Base-by-base conservation (phyloP, 2,797 vertebrate genomes). In the Muscicapa striata region DNA sequence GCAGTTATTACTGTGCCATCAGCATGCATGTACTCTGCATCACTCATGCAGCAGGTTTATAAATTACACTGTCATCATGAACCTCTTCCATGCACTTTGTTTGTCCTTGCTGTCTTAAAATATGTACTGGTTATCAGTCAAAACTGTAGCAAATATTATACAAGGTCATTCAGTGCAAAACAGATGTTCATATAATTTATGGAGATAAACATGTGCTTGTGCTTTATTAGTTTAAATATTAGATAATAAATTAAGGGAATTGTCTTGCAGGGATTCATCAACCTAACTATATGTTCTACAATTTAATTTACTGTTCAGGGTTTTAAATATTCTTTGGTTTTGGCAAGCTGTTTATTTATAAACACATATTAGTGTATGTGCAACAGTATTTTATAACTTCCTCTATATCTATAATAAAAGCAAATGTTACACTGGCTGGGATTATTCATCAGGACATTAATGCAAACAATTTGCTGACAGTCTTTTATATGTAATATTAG, bases 141-240 rank as follows among this genome's bases (percentile, higher is more conserved):
- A 90, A 95, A 23, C 62, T 76, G 36, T 36, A 83, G 82, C 69
- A 97, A 95, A 76, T 73, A 32, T 57, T 20, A 59, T 87, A 40
- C 63, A 96, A 89, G 90, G 87, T 94, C 87, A 93, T 70, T 68
- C 69, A 70, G 75, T 66, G 66, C 51, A 94, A 93, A 95, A 46
- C 83, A 93, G 93, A 95, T 94, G 87, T 46, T 92, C 54, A n/a
- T 88, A 34, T 73, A 96, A 85, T 92, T 94, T 95, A 95, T 92
- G 52, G 74, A 16, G 16, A 59, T 63, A 84, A 94, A 75, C 30
- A 73, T 49, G 45, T 38, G 40, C 36, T 85, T 78, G 26, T 57
- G 34, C 12, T 95, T 92, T 89, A 82, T 89, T 73, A 52, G 40
- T 88, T 36, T 77, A 86, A 91, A 90, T 78, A 86, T 85, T 63